Base-by-base conservation (phyloP, 2,888 invertebrate genomes). In the Thereva unica region DNA sequence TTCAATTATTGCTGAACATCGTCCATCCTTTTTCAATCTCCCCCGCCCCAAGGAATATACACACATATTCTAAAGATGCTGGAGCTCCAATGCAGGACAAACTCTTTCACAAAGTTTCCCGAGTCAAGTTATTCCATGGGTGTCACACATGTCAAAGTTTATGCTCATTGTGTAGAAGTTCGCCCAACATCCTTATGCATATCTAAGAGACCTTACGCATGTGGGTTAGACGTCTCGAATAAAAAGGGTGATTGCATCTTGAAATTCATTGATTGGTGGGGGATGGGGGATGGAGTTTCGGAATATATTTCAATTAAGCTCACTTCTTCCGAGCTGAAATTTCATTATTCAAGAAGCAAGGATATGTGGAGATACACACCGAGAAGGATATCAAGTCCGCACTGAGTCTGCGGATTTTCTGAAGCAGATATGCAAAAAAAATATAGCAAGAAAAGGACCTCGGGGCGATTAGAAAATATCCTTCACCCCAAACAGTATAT, bases 391-490 rank as follows among this genome's bases (percentile, higher is more conserved):
- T 9, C 44, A 23, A 23, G 23, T 23, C 44, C 44, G n/a, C 44
- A 9, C n/a, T 9, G n/a, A 44, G 3, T 44, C 44, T 44, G 2
- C 2, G n/a, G n/a, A n/a, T 44, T 9, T 44, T 9, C 8, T 44
- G 44, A 44, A 9, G n/a, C 8, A 44, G n/a, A 44, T 44, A 8
- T 9, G 44, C 8, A 44, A 44, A 44, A 44, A 44, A 44, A 2
- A 8, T 9, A 44, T 9, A 44, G n/a, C n/a, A 9, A n/a, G 49
- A 50, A 50, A 67, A 63, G 50, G 42, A 12, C 50, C 67, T 45
- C 23, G 12, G 50, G 56, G 67, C 64, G 67, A 67, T 67, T 67
- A 67, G 57, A 55, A 64, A 64, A 67, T 67, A 56, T 67, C 56
- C 57, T 67, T 64, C 55, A 64, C 67, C 67, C 64, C 56, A 35